These are phyloP conservation scores for Drosophila teissieri DNA, from an alignment of 1,140 invertebrate genomes.

Conservation along the genomic window DNA sequence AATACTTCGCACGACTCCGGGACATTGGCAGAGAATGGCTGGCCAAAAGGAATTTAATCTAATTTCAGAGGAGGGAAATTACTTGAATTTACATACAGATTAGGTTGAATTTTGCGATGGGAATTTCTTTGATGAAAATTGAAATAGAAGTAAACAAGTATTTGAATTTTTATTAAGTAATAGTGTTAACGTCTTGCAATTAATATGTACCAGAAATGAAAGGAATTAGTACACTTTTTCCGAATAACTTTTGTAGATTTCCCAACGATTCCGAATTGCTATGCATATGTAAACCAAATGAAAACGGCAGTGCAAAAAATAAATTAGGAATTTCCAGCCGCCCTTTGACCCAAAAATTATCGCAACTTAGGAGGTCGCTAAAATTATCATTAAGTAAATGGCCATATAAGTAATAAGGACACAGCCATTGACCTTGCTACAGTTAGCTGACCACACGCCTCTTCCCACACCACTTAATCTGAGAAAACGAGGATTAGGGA, in stretches of 20 bases:
- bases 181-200: no score
- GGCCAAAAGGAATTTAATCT: conserved; percentile 52
- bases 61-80: conserved; percentile 44
- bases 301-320: background rate
- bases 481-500: conserved; percentile 23
- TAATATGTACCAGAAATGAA: background rate
- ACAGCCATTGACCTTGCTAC: conserved; percentile 67
- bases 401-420: conserved; percentile 34
- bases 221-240: background rate
- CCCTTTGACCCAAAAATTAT: conserved; percentile 33
- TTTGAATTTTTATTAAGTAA: no score
- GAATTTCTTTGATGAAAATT: conserved; percentile 29
- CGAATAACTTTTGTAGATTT: background rate
- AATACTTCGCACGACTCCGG: conserved; percentile 32
- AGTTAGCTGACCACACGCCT: conserved; percentile 45
- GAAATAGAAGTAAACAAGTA: background rate
- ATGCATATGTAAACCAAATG: conserved; percentile 42
- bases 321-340: conserved; percentile 34
- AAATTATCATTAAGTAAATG: conserved; percentile 67
- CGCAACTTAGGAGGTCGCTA: conserved; percentile 53
- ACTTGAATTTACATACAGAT: conserved; percentile 57
- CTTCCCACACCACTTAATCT: background rate
- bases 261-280: conserved; percentile 4
- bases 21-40: conserved; percentile 2
- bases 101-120: conserved; percentile 19